Evolutionary conservation across 2,797 vertebrate genomes (phyloP).

Genomic region (Aselliscus stoliczkanus): DNA sequence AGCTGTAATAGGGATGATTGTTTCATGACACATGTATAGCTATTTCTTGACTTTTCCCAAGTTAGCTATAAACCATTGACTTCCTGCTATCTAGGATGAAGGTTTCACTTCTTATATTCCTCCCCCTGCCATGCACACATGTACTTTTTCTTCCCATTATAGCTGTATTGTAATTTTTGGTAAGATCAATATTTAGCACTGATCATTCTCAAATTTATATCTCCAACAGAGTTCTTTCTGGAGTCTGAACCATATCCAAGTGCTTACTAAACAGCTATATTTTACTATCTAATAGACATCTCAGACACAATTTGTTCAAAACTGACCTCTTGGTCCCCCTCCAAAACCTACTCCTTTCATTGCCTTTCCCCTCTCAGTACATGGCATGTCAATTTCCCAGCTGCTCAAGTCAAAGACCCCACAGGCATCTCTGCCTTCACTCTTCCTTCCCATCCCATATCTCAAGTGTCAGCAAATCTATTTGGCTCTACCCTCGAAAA

Average conservation of each 20-base stretch:
- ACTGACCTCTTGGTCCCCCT: not conserved
- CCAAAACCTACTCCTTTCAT: not conserved
- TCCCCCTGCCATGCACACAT: rapidly evolving
- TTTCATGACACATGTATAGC: not conserved
- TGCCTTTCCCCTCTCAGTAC: not conserved
- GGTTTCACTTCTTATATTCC: not conserved
- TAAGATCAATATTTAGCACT: not conserved
- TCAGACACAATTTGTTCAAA: not conserved
- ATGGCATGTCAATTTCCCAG: not conserved
- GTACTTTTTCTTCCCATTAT: not conserved
- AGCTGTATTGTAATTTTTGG: not conserved
- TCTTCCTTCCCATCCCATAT: not conserved
- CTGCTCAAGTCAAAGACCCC: not conserved
- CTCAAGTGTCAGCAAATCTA: not conserved
- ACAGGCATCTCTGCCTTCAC: not conserved
- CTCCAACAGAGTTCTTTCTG: not conserved
- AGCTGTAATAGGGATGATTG: not conserved
- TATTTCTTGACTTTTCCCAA: not conserved
- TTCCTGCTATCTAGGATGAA: not conserved
- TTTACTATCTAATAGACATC: not conserved
- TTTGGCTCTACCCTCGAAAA: not conserved
- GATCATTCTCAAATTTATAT: not conserved
- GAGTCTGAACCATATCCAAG: not conserved
- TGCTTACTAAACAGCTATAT: not conserved
- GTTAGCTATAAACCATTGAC: not conserved